Percentiles rank a stretch among this genome's conserved stretches.
Conservation (phyloP, 2,888 invertebrate species). For the Heliconius ethilla region DNA sequence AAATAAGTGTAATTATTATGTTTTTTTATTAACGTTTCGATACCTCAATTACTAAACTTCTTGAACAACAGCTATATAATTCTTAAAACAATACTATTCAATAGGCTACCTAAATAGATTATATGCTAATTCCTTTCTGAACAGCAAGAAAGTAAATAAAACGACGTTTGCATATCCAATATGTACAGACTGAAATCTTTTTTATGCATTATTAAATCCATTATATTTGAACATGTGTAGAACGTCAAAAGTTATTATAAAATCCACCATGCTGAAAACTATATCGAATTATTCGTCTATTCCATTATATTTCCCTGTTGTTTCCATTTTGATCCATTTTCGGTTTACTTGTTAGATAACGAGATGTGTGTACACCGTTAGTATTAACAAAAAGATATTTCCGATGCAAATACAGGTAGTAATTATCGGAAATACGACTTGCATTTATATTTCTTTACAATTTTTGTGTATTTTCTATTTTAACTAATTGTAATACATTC, state of each 20-base stretch:
- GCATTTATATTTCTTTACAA: not conserved
- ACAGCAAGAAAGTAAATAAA: not conserved
- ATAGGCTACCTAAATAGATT: not conserved
- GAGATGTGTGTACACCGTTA: conserved; percentile 44
- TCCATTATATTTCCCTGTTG: conserved; percentile 18
- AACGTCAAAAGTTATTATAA: conserved; percentile 8
- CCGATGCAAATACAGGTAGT: conserved; percentile 14
- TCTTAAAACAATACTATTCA: not conserved
- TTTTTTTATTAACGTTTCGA: too few species aligned
- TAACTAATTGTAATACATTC: not conserved
- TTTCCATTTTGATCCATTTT: conserved; percentile 39
- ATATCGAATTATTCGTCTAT: conserved; percentile 24
- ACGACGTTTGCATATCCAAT: not conserved
- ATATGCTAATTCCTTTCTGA: too few species aligned
- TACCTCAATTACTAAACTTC: too few species aligned
- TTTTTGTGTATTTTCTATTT: not conserved
- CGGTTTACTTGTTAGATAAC: conserved; percentile 46
- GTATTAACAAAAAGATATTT: conserved; percentile 36
- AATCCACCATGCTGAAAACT: not conserved
- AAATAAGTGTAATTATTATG: not conserved
- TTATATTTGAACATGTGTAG: not conserved
- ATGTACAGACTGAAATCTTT: not conserved
- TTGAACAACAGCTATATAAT: not conserved
- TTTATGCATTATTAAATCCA: not conserved
- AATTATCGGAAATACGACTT: not conserved